phyloP scores from a whole-genome alignment of 2,113 vertebrate species.

The Turdus rufiventris region DNA sequence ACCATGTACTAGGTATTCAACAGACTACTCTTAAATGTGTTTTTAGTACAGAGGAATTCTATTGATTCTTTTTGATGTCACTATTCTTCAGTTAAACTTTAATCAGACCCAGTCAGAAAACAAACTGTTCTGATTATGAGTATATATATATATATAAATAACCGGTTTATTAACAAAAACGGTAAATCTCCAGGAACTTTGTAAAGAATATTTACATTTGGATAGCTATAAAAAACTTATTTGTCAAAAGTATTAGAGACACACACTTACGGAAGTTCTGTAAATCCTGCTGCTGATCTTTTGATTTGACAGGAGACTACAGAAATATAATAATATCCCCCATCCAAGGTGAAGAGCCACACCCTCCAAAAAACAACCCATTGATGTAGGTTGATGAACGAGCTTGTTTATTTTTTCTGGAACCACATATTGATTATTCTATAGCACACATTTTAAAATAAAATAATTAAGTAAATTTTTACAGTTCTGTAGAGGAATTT shows the following conservation, averaged over 20 bases:
- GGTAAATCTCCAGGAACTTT: not conserved
- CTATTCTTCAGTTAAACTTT: not conserved
- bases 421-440: constrained; percentile 4
- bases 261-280: not conserved
- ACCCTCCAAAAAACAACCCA: constrained; percentile 17
- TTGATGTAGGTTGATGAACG: constrained; percentile 16
- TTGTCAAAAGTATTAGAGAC: not conserved
- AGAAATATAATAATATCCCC: not conserved
- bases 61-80: not conserved
- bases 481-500: constrained; percentile 1
- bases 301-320: not conserved
- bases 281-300: not conserved
- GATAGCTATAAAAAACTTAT: not conserved
- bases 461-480: not conserved
- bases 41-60: not conserved
- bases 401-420: constrained; percentile 65
- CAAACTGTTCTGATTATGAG: not conserved
- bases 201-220: not conserved
- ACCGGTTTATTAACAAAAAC: not conserved
- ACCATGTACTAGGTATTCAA: not conserved
- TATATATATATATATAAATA: not conserved
- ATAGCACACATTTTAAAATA: constrained; percentile 35
- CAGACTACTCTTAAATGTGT: not conserved
- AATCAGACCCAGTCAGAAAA: not conserved
- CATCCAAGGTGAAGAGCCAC: not conserved